Percentiles rank a stretch among this genome's conserved stretches.
These are phyloP conservation scores for Porites evermanni DNA, from an alignment of 92 coral and sea anemone species.

Conservation along the genomic window DNA sequence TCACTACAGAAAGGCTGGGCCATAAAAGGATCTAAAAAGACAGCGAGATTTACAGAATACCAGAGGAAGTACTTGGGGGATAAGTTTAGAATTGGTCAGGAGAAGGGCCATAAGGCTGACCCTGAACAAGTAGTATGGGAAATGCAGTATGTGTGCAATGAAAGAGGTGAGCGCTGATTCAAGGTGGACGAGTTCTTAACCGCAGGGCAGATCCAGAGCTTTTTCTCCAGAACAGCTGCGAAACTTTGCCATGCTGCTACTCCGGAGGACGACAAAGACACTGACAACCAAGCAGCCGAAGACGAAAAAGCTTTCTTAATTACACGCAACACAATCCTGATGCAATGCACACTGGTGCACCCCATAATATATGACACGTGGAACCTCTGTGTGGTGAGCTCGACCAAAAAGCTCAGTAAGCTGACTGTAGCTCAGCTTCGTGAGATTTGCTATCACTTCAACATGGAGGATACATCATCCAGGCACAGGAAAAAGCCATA, in stretches of 20 bases:
- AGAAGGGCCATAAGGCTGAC: slow-evolving; percentile 44
- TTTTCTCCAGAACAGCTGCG: slow-evolving; percentile 38
- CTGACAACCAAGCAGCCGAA: slow-evolving; percentile 19
- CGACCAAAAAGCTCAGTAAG: slow-evolving; percentile 32
- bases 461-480: slow-evolving; percentile 27
- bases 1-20: slow-evolving; percentile 51
- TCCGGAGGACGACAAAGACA: slow-evolving; percentile 13
- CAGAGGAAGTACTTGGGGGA: slow-evolving; percentile 42
- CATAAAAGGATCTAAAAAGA: slow-evolving; percentile 38
- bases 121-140: slow-evolving; percentile 36
- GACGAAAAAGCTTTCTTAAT: slow-evolving; percentile 33
- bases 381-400: slow-evolving; percentile 36
- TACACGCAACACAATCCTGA: slow-evolving; percentile 15
- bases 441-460: slow-evolving; percentile 25
- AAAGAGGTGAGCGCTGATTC: slow-evolving; percentile 39
- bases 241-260: slow-evolving; percentile 22
- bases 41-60: slow-evolving; percentile 36
- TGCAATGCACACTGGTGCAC: slow-evolving; percentile 33
- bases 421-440: slow-evolving; percentile 30
- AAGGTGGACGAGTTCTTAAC: slow-evolving; percentile 37
- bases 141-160: slow-evolving; percentile 38
- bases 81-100: slow-evolving; percentile 49
- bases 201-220: slow-evolving; percentile 36
- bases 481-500: slow-evolving; percentile 36
- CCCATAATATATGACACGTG: slow-evolving; percentile 40